These are phyloP conservation scores for Nematostella vectensis DNA, from an alignment of 92 coral and sea anemone species.

Conservation along the genomic window DNA sequence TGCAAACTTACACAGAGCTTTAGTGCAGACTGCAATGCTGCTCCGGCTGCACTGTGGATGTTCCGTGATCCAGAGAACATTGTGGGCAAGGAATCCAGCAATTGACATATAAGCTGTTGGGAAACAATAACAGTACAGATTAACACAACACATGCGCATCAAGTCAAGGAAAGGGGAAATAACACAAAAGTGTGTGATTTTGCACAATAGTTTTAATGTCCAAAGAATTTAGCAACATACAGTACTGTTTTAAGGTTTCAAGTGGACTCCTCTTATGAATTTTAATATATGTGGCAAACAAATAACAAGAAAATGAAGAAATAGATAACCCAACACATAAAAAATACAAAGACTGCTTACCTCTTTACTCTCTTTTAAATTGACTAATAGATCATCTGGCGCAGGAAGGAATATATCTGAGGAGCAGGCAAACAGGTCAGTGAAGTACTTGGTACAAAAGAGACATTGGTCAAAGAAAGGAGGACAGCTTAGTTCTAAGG, in stretches of 20 bases:
- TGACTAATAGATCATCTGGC: conserved; percentile 94
- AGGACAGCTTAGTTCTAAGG: not conserved
- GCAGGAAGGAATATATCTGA: conserved; percentile 92
- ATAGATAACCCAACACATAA: too few relatives aligned
- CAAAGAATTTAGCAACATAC: too few relatives aligned
- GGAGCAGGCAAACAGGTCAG: too few relatives aligned
- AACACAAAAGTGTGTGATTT: too few relatives aligned
- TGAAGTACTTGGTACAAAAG: not conserved
- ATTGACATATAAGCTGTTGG: conserved; percentile 73
- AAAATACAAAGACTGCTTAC: conserved; percentile 22
- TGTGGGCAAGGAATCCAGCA: conserved; percentile 81
- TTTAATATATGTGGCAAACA: too few relatives aligned
- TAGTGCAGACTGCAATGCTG: conserved; percentile 88
- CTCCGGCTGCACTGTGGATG: conserved; percentile 97
- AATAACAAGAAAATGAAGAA: too few relatives aligned
- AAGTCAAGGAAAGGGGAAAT: too few relatives aligned
- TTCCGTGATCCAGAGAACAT: conserved; percentile 69
- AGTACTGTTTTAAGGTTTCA: too few relatives aligned
- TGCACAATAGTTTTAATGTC: too few relatives aligned
- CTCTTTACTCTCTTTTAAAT: conserved; percentile 90
- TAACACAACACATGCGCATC: not conserved
- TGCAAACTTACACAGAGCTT: conserved; percentile 74
- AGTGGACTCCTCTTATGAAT: too few relatives aligned
- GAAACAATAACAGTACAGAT: too few relatives aligned
- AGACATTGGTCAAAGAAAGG: not conserved